Percentiles rank a stretch among this genome's conserved stretches.
Conservation (phyloP, 2,888 invertebrate species). For the Caenorhabditis auriculariae region DNA sequence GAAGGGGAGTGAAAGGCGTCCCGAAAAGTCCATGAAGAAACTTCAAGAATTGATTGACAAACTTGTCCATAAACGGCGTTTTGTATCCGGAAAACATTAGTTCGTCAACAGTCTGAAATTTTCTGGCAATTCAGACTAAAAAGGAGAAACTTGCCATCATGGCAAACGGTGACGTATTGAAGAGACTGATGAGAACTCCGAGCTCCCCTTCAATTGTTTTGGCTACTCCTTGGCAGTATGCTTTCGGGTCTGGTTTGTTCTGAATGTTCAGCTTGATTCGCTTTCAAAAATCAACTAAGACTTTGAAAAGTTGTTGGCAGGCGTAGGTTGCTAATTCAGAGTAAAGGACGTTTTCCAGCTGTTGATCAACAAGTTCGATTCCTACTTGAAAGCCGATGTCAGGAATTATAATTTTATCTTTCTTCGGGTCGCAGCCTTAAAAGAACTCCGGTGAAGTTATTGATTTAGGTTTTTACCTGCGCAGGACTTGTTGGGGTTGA, state of each 20-base stretch:
- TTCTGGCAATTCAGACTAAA: background rate
- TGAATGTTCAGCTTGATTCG: too few relatives aligned
- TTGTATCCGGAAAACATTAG: conserved; percentile 48
- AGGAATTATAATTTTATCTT: conserved; percentile 41
- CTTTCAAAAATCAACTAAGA: background rate
- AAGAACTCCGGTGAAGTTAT: background rate
- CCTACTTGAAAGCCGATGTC: conserved; percentile 43
- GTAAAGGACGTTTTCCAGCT: conserved; percentile 9
- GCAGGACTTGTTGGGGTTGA: conserved; percentile 39
- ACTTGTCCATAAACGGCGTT: conserved; percentile 34
- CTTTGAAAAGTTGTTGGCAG: conserved; percentile 7
- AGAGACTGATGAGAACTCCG: conserved; percentile 38
- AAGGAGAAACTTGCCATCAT: conserved; percentile 24
- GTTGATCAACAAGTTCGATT: conserved; percentile 19
- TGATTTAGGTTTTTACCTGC: conserved; percentile 3
- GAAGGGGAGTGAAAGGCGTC: conserved; percentile 10
- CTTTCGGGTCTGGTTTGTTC: conserved; percentile 5
- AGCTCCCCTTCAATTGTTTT: conserved; percentile 31
- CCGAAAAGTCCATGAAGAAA: conserved; percentile 14
- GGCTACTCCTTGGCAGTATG: conserved; percentile 10
- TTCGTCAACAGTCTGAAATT: conserved; percentile 45
- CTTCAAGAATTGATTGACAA: conserved; percentile 20
- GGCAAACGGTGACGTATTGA: conserved; percentile 39
- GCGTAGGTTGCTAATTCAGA: conserved; percentile 10
- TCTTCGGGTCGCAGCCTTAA: conserved; percentile 40